A percentile compares a stretch with the other conserved stretches of the same genome.
phyloP scores from a whole-genome alignment of 2,888 invertebrate species.

The Aromia moschata region DNA sequence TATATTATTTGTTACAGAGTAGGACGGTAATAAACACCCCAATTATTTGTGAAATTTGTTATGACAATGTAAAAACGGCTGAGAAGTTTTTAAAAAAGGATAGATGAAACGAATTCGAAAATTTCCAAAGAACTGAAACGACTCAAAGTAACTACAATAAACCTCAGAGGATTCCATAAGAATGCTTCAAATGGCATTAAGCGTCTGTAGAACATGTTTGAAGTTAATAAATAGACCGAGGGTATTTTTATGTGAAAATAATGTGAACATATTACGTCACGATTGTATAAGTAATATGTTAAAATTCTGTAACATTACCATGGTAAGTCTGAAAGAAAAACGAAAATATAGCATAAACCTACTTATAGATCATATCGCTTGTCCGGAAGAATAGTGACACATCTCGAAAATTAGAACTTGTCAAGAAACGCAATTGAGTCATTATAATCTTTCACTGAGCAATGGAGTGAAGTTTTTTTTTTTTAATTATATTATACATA shows the following conservation, averaged over 20 bases:
- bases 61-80: conserved; percentile 12
- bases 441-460: too few relatives aligned
- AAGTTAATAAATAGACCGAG: conserved; percentile 7
- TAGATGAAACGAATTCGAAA: not conserved
- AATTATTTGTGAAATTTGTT: conserved; percentile 17
- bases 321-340: too few relatives aligned
- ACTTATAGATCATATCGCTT: too few relatives aligned
- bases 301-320: conserved; percentile 18
- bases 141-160: conserved; percentile 2
- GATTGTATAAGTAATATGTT: conserved; percentile 28
- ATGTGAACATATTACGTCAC: conserved; percentile 20
- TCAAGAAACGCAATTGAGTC: too few relatives aligned
- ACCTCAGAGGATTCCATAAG: conserved; percentile 9
- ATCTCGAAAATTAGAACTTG: too few relatives aligned
- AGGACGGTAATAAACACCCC: conserved; percentile 3
- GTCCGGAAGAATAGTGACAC: too few relatives aligned
- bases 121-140: conserved; percentile 13
- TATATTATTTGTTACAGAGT: conserved; percentile 19
- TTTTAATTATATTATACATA: too few relatives aligned
- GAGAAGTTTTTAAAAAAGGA: conserved; percentile 4
- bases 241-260: conserved; percentile 29
- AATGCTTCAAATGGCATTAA: not conserved
- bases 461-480: too few relatives aligned
- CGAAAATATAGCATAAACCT: too few relatives aligned
- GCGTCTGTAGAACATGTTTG: conserved; percentile 27